Evolutionary conservation across 2,113 vertebrate genomes (phyloP).

Genomic region (Phrynocephalus versicolor): DNA sequence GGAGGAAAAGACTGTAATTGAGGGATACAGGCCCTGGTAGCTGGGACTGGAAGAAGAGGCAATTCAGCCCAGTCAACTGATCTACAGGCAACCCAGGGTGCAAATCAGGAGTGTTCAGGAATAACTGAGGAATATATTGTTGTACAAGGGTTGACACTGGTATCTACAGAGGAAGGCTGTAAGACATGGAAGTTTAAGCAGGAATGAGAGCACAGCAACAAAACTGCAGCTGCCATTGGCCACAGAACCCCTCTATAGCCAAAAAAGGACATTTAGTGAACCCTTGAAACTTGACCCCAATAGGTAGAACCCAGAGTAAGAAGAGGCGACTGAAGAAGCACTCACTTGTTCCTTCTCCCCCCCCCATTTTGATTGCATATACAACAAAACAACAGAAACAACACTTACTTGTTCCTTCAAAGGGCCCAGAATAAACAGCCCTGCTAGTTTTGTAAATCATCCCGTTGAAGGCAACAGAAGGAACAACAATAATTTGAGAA

Average conservation of each 20-base stretch:
- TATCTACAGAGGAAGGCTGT: background rate
- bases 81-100: background rate
- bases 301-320: background rate
- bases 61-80: constrained; percentile 5
- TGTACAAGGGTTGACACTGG: no score
- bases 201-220: background rate
- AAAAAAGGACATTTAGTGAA: background rate
- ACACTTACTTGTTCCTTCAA: background rate
- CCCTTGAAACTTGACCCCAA: background rate
- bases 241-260: background rate
- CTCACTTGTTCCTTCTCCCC: background rate
- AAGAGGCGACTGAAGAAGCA: background rate
- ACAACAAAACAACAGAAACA: background rate
- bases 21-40: constrained; percentile 9
- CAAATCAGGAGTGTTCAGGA: constrained; percentile 35
- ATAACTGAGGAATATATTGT: background rate
- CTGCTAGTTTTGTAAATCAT: background rate
- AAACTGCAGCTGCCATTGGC: background rate
- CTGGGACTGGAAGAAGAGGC: background rate
- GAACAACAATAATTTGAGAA: constrained; percentile 83
- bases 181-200: background rate
- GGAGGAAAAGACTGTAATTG: background rate
- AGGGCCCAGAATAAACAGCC: background rate
- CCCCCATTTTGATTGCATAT: no score
- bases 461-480: constrained; percentile 22